Conservation (phyloP, 2,797 vertebrate genomes). For the Otus scops region DNA sequence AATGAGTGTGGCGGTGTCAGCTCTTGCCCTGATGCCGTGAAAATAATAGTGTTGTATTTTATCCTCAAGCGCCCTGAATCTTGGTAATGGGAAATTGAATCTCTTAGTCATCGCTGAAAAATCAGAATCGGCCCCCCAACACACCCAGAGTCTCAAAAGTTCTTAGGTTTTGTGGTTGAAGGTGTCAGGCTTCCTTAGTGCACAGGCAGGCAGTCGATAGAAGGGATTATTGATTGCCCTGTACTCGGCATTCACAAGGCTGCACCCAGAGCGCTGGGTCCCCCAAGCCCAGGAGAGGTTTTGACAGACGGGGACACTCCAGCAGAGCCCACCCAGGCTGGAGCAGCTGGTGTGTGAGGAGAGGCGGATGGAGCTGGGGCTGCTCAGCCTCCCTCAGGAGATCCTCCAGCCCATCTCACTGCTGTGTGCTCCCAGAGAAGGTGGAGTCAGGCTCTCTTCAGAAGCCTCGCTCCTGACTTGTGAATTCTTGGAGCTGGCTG, state of each 20-base stretch:
- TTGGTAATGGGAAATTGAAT: not conserved
- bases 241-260: not conserved
- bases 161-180: not conserved
- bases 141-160: not conserved
- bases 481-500: not conserved
- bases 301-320: fast-evolving
- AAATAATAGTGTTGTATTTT: not conserved
- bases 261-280: fast-evolving
- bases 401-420: not conserved
- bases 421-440: fast-evolving
- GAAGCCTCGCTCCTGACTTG: not conserved
- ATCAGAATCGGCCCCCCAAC: not conserved
- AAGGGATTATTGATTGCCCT: not conserved
- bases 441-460: not conserved
- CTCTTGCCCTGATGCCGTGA: not conserved
- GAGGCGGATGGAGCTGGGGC: not conserved
- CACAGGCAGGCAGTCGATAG: not conserved
- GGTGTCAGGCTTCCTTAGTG: not conserved
- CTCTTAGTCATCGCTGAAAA: not conserved
- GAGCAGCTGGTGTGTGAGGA: not conserved
- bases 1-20: not conserved
- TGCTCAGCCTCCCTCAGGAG: not conserved
- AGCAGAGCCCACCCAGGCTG: not conserved
- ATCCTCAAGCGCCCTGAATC: not conserved
- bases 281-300: not conserved